Evolutionary conservation across 2,888 invertebrate genomes (phyloP), one percentile per base, ranked within the genome.

Genomic region (Melieria crassipennis): DNA sequence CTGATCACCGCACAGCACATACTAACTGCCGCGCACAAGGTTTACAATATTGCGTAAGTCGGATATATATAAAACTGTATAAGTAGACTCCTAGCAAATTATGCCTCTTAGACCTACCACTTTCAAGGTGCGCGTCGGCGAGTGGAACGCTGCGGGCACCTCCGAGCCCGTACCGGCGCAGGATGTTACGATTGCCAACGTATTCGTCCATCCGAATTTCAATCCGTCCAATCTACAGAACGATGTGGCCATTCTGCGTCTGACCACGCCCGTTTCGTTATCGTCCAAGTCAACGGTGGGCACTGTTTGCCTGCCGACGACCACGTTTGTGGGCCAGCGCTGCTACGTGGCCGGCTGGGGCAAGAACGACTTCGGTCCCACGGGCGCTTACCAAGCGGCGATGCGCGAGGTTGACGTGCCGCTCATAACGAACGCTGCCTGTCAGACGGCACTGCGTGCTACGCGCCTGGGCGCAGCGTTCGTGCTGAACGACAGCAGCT

Each of bases 261-360:
- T 97, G n/a, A 87, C 89, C 77, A 80, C 88, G 0, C 81, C 91
- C 0, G 90, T 92, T 16, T 88, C 89, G 0, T 81, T 91, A 7
- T 89, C 90, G 0, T 85, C 89, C 7, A 88, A 87, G 3, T 83
- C 88, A 1, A 91, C 90, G 0, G 89, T 92, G 13, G 90, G 90
- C 74, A 90, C 91, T 45, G 89, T 90, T 7, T 92, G 92, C 79
- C 84, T 92, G 66, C 86, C 86, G 3, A 84, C 89, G 0, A 78
- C 87, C 1, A 76, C 87, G 74, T 87, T 87, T 78, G 84, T 88
- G 65, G 90, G 91, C 11, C 89, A 89, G 81, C 89, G 83, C 78
- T 80, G 86, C 80, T 89, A 89, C 87, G 92, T 93, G 0, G 88
- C 93, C n/a, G 97, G 97, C 10, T 97, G 96, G 95, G 97, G 97